Evolutionary conservation across 2,888 invertebrate species (phyloP).

Genomic region (Microctonus hyperodae): DNA sequence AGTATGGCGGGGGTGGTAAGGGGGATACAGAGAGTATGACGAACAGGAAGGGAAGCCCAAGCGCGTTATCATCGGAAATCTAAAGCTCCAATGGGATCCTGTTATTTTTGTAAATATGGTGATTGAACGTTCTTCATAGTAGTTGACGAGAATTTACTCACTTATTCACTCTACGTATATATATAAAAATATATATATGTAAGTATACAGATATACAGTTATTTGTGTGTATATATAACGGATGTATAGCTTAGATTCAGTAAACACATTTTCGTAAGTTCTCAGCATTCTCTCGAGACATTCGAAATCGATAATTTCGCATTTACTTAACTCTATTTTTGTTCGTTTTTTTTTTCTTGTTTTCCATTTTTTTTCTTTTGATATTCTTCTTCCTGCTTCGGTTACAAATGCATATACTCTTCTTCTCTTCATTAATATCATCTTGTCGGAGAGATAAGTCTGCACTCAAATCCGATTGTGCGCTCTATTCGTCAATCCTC

Average conservation of each 20-base stretch:
- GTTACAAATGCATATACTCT: conserved; percentile 27
- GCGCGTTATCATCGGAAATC: conserved; percentile 34
- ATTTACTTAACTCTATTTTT: conserved; percentile 19
- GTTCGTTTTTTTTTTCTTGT: conserved; percentile 2
- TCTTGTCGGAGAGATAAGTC: conserved; percentile 31
- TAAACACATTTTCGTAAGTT: conserved; percentile 31
- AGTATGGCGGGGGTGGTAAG: not conserved
- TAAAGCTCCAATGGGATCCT: conserved; percentile 34
- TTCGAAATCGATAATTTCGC: conserved; percentile 28
- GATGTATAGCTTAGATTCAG: conserved; percentile 27
- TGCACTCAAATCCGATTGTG: conserved; percentile 26
- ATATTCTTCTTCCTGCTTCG: conserved; percentile 23
- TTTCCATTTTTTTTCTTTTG: conserved; percentile 18
- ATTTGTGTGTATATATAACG: not conserved
- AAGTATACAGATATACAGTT: not conserved
- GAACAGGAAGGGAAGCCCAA: conserved; percentile 10
- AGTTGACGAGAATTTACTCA: conserved; percentile 29
- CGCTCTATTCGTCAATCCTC: conserved; percentile 14
- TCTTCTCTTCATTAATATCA: conserved; percentile 33
- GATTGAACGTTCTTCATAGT: conserved; percentile 33
- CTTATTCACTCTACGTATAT: too few relatives aligned
- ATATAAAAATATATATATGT: not conserved
- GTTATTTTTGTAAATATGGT: conserved; percentile 34
- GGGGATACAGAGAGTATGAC: not conserved
- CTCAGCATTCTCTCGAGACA: conserved; percentile 23